Conservation (phyloP, 2,113 vertebrate genomes). For the Onychorhynchus coronatus region DNA sequence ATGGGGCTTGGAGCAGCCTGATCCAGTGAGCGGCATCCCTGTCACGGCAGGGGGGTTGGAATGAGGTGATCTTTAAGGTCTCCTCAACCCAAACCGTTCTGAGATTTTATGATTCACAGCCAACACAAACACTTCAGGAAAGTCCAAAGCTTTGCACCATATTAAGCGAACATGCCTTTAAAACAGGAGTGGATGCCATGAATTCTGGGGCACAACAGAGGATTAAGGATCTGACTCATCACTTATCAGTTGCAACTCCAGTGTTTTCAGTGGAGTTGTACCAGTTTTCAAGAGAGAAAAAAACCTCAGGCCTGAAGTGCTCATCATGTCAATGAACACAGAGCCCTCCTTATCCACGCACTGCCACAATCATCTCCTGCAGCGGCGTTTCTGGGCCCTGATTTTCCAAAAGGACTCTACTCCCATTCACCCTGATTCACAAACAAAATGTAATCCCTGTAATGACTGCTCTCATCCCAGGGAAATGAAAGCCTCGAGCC, state of each 20-base stretch:
- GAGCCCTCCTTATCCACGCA: conserved; percentile 2
- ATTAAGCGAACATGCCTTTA: conserved; percentile 13
- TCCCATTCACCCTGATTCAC: conserved; percentile 34
- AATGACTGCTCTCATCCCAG: conserved; percentile 18
- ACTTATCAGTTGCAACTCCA: conserved; percentile 41
- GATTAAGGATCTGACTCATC: conserved; percentile 54
- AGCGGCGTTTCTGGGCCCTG: neutral
- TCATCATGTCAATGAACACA: conserved; percentile 50
- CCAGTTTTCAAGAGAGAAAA: neutral
- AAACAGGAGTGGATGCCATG: conserved; percentile 7
- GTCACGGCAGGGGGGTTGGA: neutral
- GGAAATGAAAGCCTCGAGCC: neutral
- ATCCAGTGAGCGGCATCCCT: neutral
- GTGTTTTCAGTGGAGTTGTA: conserved; percentile 28
- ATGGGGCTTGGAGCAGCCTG: neutral
- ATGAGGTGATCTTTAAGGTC: neutral
- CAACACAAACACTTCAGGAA: neutral
- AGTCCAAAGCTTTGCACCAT: neutral
- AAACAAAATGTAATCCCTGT: conserved; percentile 24
- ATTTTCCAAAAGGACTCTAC: conserved; percentile 33
- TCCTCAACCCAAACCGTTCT: neutral
- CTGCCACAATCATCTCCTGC: conserved; percentile 46
- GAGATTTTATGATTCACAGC: neutral
- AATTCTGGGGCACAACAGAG: conserved; percentile 13
- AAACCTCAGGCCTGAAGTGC: conserved; percentile 30